A percentile compares a stretch with the other conserved stretches of the same genome.
Evolutionary conservation across 1,140 invertebrate species (phyloP).

Genomic region (Aphelinus atriplicis): DNA sequence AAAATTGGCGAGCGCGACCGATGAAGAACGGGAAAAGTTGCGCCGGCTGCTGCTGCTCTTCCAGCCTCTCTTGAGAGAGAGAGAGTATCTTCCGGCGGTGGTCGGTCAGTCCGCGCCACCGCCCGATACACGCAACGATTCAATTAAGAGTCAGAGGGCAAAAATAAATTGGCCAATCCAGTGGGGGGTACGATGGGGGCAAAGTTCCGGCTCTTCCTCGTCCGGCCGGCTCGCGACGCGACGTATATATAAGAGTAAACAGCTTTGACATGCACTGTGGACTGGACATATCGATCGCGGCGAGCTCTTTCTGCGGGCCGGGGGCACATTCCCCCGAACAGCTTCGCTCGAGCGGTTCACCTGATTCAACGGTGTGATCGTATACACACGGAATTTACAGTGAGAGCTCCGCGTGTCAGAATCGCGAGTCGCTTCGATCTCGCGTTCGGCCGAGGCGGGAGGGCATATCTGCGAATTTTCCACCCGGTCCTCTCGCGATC

Average conservation of each 20-base stretch:
- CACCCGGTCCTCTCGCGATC: too few species aligned
- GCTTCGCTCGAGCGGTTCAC: neutral
- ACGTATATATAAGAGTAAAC: conserved; percentile 39
- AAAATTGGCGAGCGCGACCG: conserved; percentile 20
- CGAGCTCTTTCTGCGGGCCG: conserved; percentile 8
- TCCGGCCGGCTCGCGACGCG: conserved; percentile 30
- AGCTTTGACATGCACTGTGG: conserved; percentile 43
- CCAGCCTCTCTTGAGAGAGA: neutral
- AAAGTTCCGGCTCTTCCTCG: conserved; percentile 41
- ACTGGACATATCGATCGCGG: neutral
- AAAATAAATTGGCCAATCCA: conserved; percentile 56
- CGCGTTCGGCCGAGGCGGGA: too few species aligned
- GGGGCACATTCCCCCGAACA: too few species aligned
- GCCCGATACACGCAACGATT: conserved; percentile 53
- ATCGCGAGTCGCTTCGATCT: too few species aligned
- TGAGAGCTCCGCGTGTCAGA: too few species aligned
- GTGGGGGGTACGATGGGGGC: conserved; percentile 44
- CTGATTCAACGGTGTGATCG: neutral
- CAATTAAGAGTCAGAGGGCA: conserved; percentile 55
- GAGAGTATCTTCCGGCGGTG: conserved; percentile 42
- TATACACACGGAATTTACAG: too few species aligned
- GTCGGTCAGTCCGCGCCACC: neutral
- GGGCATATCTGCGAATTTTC: too few species aligned
- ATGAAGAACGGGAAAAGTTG: conserved; percentile 25
- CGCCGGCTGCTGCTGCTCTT: conserved; percentile 36